A percentile compares a stretch with the other conserved stretches of the same genome.
Evolutionary conservation across 2,113 vertebrate genomes (phyloP).

Genomic region (Microtus montanus): DNA sequence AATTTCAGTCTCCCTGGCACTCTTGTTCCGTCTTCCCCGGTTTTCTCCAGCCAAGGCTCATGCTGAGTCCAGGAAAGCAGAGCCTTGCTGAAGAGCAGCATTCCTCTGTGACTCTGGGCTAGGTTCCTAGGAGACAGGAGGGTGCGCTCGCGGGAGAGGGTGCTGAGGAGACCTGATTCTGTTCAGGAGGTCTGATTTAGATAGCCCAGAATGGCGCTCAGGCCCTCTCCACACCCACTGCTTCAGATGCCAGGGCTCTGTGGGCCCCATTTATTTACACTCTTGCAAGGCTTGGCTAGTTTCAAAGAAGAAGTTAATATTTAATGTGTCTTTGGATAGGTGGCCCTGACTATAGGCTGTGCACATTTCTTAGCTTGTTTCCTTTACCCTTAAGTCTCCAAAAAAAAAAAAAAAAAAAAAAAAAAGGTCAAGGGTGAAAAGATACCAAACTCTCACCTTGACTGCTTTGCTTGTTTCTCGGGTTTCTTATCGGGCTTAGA

Average conservation of each 20-base stretch:
- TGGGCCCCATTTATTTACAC: slow-evolving; percentile 56
- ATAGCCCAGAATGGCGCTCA: background rate
- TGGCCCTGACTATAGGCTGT: background rate
- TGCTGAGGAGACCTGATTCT: background rate
- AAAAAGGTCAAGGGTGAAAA: slow-evolving; percentile 62
- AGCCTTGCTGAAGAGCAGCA: background rate
- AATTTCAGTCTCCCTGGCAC: background rate
- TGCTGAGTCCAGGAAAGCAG: background rate
- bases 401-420: background rate
- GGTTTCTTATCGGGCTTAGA: slow-evolving; percentile 61
- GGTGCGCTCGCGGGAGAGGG: background rate
- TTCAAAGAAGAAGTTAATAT: slow-evolving; percentile 71
- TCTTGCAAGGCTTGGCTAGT: slow-evolving; percentile 23
- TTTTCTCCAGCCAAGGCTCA: background rate
- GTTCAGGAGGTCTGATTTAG: background rate
- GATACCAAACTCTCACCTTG: slow-evolving; percentile 58
- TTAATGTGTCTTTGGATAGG: slow-evolving; percentile 54
- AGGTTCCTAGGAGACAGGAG: background rate
- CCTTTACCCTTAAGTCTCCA: background rate
- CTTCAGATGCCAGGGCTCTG: slow-evolving; percentile 26
- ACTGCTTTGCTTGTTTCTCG: slow-evolving; percentile 41
- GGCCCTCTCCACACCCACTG: background rate
- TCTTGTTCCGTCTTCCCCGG: background rate
- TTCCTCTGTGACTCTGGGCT: background rate
- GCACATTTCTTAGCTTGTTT: slow-evolving; percentile 14